Base-by-base conservation (phyloP, 2,113 vertebrate species). In the Galemys pyrenaicus region DNA sequence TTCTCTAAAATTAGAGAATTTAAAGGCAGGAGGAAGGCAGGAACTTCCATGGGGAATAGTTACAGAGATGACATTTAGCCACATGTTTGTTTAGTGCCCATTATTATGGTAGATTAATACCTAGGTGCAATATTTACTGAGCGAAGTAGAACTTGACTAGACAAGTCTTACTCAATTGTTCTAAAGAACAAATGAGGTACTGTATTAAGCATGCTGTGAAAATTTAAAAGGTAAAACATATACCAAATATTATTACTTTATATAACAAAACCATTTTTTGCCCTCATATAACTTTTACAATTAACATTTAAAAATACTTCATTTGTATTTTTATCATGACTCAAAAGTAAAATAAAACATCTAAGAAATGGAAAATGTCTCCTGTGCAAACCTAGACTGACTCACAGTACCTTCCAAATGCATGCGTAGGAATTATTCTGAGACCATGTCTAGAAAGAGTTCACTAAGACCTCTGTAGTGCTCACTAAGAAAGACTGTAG, bases 101-200 rank as follows among this genome's bases (percentile, higher is more conserved):
- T 62, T 19, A 71, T 83, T 97, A 92, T 62, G 26, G 30, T 44
- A 85, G 54, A 80, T 28, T 22, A 81, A 7, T 46, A 68, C 41
- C 4, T 77, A 81, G 35, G 41, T 74, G n/a, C 84, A 96, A 86
- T 93, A 91, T 91, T 74, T 94, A 67, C n/a, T 49, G 41, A 80
- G 28, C 44, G 91, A 46, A 60, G 79, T 4, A 56, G 65, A 90
- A 74, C 5, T 51, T 56, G 7, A 80, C 70, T 60, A 58, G n/a
- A 60, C 5, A 92, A 77, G 35, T 74, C 44, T 44, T 67, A 71
- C 28, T 37, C 24, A 35, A 91, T 87, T 71, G 12, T 79, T 83
- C 19, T 54, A 37, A 86, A 28, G 28, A 87, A 92, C 17, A 87
- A 67, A 87, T 26, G 19, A 81, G 13, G 49, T 71, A 87, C 75